Conservation (phyloP, 2,888 invertebrate species). For the Spisula solida region DNA sequence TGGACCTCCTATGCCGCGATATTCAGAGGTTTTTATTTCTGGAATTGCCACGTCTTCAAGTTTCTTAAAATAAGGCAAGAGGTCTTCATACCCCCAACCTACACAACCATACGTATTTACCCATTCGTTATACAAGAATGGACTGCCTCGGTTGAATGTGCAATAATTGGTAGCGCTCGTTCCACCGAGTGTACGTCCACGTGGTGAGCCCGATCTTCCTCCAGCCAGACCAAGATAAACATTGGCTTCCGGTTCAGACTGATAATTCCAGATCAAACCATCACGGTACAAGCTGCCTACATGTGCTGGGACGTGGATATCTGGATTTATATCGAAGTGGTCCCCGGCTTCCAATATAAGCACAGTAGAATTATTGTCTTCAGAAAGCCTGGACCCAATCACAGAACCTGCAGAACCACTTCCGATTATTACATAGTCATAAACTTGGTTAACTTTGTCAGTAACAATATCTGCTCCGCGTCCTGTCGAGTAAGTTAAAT, state of each 20-base stretch:
- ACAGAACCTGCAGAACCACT: slow-evolving; percentile 49
- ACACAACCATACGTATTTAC: slow-evolving; percentile 46
- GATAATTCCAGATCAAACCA: slow-evolving; percentile 46
- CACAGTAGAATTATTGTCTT: slow-evolving; percentile 18
- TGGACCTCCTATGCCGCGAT: slow-evolving; percentile 47
- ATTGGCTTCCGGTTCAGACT: slow-evolving; percentile 38
- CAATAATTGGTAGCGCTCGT: slow-evolving; percentile 50
- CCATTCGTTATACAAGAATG: slow-evolving; percentile 57
- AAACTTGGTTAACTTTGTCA: slow-evolving; percentile 16
- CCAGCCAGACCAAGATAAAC: slow-evolving; percentile 29
- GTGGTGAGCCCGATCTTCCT: slow-evolving; percentile 29
- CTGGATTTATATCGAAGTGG: slow-evolving; percentile 31
- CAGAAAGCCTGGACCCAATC: slow-evolving; percentile 42
- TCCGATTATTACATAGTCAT: slow-evolving; percentile 45
- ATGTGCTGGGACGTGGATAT: slow-evolving; percentile 24
- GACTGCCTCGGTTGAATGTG: slow-evolving; percentile 50
- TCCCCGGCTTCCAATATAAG: slow-evolving; percentile 47
- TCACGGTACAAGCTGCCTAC: not conserved
- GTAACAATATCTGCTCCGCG: not conserved
- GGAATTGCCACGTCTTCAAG: slow-evolving; percentile 40
- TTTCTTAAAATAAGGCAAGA: slow-evolving; percentile 55
- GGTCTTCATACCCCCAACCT: slow-evolving; percentile 55
- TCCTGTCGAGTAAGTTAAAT: not conserved
- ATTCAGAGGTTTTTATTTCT: slow-evolving; percentile 32
- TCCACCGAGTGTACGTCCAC: slow-evolving; percentile 57